Evolutionary conservation across 2,113 vertebrate species (phyloP), one percentile per base, ranked within the genome.

Genomic region (Halichoeres trimaculatus): DNA sequence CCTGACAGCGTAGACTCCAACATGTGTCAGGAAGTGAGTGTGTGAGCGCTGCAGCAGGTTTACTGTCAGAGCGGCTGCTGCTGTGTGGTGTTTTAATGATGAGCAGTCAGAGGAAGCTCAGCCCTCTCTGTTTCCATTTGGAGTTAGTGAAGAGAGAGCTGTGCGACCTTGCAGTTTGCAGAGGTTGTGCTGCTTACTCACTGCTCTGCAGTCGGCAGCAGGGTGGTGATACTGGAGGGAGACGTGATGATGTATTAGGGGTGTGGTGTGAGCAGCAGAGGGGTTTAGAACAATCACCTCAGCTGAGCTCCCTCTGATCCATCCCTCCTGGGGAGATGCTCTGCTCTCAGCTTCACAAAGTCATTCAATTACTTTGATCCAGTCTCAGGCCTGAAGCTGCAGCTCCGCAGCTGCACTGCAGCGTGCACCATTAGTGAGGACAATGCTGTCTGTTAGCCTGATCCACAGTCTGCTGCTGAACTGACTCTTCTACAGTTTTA

Each of bases 231-330:
- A 12, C 38, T 20, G 11, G 16, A 48, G 35, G 8, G 26, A 57
- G 53, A 47, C 7, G 35, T 36, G 22, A 45, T 24, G 9, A 67
- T 64, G 52, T 36, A 47, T 48, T 50, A 47, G 16, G 9, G 12
- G 43, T 55, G 45, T 16, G 38, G 45, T 70, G n/a, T 43, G 30
- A 54, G 35, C 45, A 47, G 61, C 50, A 24, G 11, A 41, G 55
- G 47, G 34, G n/a, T 56, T 56, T 41, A 63, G 17, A 72, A 83
- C 59, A 70, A 63, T 74, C 59, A 40, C 34, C n/a, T 36, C 45
- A 56, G 53, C 63, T 35, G 54, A 74, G 50, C 35, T 61, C 36
- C 67, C 50, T 76, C 60, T 78, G 73, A 85, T 85, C 67, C 54
- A 9, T 70, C 41, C 17, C 75, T 10, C 5, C 56, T 48, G 68